Evolutionary conservation across 2,113 vertebrate species (phyloP), one percentile per base, ranked within the genome.

Genomic region (Dromaius novaehollandiae): DNA sequence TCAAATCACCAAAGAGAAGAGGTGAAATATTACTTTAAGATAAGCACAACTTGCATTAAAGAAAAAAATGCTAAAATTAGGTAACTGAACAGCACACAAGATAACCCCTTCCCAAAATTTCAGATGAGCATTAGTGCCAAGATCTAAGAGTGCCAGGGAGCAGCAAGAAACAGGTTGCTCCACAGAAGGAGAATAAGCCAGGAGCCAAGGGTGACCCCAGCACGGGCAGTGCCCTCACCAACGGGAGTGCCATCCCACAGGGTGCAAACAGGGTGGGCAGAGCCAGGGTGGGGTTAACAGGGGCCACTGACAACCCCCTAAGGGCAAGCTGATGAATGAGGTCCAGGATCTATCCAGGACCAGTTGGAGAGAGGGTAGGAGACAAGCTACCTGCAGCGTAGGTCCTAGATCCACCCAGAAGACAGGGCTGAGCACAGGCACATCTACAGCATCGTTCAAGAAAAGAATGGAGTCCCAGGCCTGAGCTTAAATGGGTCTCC

Each of bases 401-500:
- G 32, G 13, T 42, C 24, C 13, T 30, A 32, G 32, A 7, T 42
- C 24, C 10, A 74, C 11, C 11, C 18, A 65, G 48, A n/a, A 66
- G 42, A 20, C 22, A 88, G 24, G 68, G 51, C 0, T 55, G 5
- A 25, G 7, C 4, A 1, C 22, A 88, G 48, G 2, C n/a, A 61
- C 3, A 1, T 1, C 8, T 17, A 58, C 25, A 48, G 4, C 14
- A 42, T 2, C 38, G 2, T 11, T 53, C 32, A 85, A 17, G 11
- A 10, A 78, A 82, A 11, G 56, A 2, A 6, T 36, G 56, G 60
- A 61, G 10, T 1, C 34, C 34, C n/a, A 64, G 63, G 40, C 7
- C 25, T 38, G 13, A 0, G 0, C 32, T 84, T 86, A 58, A 50
- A 90, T 36, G 78, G 30, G 13, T 12, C 19, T 82, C 55, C 25